These are phyloP conservation scores for Digitonthophagus gazella DNA, from an alignment of 2,888 invertebrate species.

Conservation along the genomic window DNA sequence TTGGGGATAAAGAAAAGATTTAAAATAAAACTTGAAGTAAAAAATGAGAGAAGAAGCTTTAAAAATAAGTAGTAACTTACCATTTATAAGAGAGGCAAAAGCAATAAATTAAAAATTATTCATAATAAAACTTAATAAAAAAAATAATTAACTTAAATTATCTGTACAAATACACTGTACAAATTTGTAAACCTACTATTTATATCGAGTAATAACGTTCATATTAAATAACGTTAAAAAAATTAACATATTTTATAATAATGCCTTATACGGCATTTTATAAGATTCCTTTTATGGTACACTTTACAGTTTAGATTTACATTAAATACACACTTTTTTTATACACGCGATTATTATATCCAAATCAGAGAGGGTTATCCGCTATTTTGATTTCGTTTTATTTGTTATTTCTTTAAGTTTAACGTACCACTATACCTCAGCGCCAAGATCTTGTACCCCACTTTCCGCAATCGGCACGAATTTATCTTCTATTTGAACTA, in stretches of 20 bases:
- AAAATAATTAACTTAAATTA: not conserved
- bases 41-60: not conserved
- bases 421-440: slow-evolving; percentile 50
- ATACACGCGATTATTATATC: slow-evolving; percentile 1
- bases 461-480: slow-evolving; percentile 91
- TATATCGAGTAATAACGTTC: no score
- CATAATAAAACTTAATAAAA: not conserved
- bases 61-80: not conserved
- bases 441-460: slow-evolving; percentile 77
- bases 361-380: no score
- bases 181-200: not conserved
- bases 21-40: not conserved
- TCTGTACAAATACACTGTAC: not conserved
- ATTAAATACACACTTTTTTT: slow-evolving; percentile 1
- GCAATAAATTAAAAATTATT: not conserved
- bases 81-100: not conserved
- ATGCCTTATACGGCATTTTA: not conserved
- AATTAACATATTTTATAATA: not conserved
- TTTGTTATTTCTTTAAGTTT: not conserved
- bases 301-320: not conserved
- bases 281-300: not conserved
- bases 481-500: slow-evolving; percentile 90
- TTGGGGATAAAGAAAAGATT: slow-evolving; percentile 3
- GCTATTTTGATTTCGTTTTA: not conserved
- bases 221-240: no score